Evolutionary conservation across 2,113 vertebrate species (phyloP).

Genomic region (Aleadryas rufinucha): DNA sequence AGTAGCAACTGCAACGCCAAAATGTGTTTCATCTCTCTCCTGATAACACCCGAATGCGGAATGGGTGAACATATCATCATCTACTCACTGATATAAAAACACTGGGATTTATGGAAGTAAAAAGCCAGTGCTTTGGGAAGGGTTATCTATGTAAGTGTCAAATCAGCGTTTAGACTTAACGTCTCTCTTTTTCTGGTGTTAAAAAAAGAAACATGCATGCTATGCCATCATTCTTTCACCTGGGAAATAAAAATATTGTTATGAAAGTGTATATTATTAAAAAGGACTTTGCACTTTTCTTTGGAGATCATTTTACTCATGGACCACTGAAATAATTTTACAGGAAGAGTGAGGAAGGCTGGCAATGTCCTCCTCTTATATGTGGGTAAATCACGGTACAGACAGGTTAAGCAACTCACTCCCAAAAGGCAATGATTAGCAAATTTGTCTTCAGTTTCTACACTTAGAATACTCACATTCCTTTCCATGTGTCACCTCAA

Average conservation of each 20-base stretch:
- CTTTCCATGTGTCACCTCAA: not conserved
- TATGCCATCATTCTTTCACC: not conserved
- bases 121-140: not conserved
- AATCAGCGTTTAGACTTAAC: constrained; percentile 1
- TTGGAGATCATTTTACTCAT: not conserved
- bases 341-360: not conserved
- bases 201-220: not conserved
- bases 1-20: constrained; percentile 77
- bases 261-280: not conserved
- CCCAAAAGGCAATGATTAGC: not conserved
- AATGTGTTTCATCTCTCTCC: constrained; percentile 79
- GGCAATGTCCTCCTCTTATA: not conserved
- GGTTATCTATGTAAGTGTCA: not conserved
- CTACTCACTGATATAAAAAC: not conserved
- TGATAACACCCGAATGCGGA: constrained; percentile 19
- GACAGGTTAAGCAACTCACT: not conserved
- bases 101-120: constrained; percentile 20
- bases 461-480: not conserved
- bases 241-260: not conserved
- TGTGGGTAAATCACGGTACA: not conserved
- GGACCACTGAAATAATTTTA: not conserved
- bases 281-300: not conserved
- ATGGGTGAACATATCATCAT: constrained; percentile 34
- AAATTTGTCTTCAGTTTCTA: not conserved
- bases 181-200: not conserved